Conservation (phyloP, 1,140 invertebrate species). For the Drosophila repletoides region DNA sequence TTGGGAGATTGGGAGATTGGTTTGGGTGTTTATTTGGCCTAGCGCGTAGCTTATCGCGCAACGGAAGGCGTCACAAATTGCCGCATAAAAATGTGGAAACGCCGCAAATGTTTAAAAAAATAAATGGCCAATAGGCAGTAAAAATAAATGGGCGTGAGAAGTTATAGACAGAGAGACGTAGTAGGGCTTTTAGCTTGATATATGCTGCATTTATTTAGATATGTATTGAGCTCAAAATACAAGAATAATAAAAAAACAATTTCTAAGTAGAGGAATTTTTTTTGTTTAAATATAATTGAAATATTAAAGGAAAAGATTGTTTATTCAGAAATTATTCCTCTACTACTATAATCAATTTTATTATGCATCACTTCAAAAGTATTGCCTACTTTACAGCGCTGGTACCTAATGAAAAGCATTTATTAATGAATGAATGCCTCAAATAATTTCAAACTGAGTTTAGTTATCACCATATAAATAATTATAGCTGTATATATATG, state of each 20-base stretch:
- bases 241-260: too few relatives aligned
- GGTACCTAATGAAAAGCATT: too few relatives aligned
- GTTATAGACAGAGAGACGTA: not conserved
- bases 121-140: conserved; percentile 34
- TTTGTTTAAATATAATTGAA: too few relatives aligned
- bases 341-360: too few relatives aligned
- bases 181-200: conserved; percentile 17
- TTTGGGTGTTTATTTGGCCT: conserved; percentile 10
- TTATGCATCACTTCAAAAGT: not conserved
- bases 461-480: too few relatives aligned
- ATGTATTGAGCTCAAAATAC: too few relatives aligned
- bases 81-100: conserved; percentile 65
- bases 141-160: conserved; percentile 57
- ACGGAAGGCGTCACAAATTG: conserved; percentile 68
- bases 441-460: too few relatives aligned
- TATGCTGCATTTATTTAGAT: conserved; percentile 11
- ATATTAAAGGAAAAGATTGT: too few relatives aligned
- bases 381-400: not conserved
- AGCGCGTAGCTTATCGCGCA: conserved; percentile 37
- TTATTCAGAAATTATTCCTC: too few relatives aligned
- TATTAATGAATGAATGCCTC: too few relatives aligned
- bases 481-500: too few relatives aligned
- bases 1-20: not conserved
- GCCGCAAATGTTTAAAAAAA: conserved; percentile 29
- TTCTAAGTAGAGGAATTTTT: too few relatives aligned